phyloP scores from a whole-genome alignment of 1,140 invertebrate species.

The Drosophila elegans region DNA sequence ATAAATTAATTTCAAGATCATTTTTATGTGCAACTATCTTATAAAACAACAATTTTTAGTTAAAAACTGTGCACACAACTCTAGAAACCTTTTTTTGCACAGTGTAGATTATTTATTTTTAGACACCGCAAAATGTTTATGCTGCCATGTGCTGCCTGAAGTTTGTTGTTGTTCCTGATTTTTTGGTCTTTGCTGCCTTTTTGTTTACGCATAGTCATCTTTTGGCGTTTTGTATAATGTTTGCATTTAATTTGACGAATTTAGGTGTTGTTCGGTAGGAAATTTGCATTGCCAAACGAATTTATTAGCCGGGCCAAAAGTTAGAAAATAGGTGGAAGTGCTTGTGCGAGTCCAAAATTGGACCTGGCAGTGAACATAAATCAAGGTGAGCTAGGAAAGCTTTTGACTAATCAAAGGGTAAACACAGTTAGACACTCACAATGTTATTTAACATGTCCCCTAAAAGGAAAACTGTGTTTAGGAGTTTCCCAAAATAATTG shows the following conservation, averaged over 20 bases:
- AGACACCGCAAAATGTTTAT: constrained; percentile 58
- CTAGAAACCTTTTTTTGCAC: not conserved
- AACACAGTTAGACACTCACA: not conserved
- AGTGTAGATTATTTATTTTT: constrained; percentile 53
- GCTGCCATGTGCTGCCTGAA: constrained; percentile 67
- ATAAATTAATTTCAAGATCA: no score
- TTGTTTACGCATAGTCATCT: constrained; percentile 60
- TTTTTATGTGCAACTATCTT: no score
- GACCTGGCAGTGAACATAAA: constrained; percentile 17
- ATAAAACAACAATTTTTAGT: no score
- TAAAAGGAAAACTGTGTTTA: no score
- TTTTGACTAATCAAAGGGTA: constrained; percentile 9
- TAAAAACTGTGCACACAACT: no score
- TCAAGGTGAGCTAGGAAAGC: constrained; percentile 9
- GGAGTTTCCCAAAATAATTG: no score
- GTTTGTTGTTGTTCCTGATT: constrained; percentile 31
- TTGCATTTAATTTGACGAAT: constrained; percentile 74
- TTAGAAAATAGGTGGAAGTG: not conserved
- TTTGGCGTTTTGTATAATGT: constrained; percentile 59
- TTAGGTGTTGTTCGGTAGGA: constrained; percentile 55
- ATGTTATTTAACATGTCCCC: no score
- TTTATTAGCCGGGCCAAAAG: constrained; percentile 51
- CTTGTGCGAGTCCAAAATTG: constrained; percentile 2
- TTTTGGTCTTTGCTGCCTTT: constrained; percentile 35
- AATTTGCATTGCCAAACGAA: constrained; percentile 79